A percentile compares a stretch with the other conserved stretches of the same genome.
These are phyloP conservation scores for Melanotaenia duboulayi DNA, from an alignment of 2,113 vertebrate species.

Conservation along the genomic window DNA sequence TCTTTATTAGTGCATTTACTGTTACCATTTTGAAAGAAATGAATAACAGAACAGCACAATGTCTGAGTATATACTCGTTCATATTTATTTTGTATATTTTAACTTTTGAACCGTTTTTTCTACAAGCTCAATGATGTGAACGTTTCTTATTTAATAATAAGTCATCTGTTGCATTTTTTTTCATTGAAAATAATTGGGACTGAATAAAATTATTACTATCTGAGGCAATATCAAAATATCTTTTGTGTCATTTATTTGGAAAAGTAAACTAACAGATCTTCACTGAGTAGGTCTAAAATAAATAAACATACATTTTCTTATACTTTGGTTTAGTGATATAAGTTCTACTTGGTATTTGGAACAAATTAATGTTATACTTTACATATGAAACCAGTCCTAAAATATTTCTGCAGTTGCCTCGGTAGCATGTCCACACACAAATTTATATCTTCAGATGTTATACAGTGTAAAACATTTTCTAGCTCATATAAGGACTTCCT, in stretches of 20 bases:
- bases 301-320: background rate
- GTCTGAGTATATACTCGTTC: slow-evolving; percentile 2
- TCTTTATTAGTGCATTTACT: slow-evolving; percentile 6
- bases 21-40: slow-evolving; percentile 6
- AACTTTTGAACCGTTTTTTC: slow-evolving; percentile 40
- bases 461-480: background rate
- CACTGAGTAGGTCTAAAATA: background rate
- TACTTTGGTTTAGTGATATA: background rate
- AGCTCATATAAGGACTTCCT: background rate
- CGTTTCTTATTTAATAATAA: slow-evolving; percentile 29
- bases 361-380: background rate
- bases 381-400: background rate
- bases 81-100: slow-evolving; percentile 65
- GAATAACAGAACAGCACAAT: slow-evolving; percentile 19
- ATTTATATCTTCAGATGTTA: slow-evolving; percentile 3
- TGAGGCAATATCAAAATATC: slow-evolving; percentile 5
- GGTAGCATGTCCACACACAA: background rate
- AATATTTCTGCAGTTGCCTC: background rate
- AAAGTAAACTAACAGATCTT: background rate
- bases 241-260: slow-evolving; percentile 19
- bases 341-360: background rate
- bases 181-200: slow-evolving; percentile 16
- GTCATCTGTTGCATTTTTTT: slow-evolving; percentile 20
- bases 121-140: slow-evolving; percentile 31
- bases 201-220: slow-evolving; percentile 52